Base-by-base conservation (phyloP, 2,797 vertebrate genomes). In the Lates japonicus region DNA sequence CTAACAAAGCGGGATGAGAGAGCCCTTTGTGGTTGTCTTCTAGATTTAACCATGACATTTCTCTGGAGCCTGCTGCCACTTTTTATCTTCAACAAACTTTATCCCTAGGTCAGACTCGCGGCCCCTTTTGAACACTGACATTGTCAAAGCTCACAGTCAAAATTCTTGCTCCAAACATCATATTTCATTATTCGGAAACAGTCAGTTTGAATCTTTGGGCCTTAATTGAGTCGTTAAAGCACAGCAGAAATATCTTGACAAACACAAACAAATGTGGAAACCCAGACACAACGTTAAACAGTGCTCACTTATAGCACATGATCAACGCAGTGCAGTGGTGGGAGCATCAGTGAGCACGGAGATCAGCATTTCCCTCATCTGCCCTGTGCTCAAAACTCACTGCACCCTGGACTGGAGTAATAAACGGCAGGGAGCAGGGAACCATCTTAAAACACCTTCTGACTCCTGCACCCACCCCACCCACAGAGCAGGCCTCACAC, bases 11-110 rank as follows among this genome's bases (percentile, higher is more conserved):
- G 63, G 82, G 82, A 88, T 91, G 80, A 87, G 87, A 70, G 73
- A 81, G 70, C 74, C 76, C 83, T 92, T 91, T 92, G 86, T 89
- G 84, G 81, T 71, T 88, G 91, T 90, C 89, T 81, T 76, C 84
- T 88, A 87, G 87, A 93, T 94, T 93, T 90, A 93, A 90, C 86
- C 79, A 60, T 92, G 89, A 91, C 91, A 86, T 92, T 90, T 91
- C 89, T 87, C 82, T 57, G 60, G 64, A 83, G 86, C 80, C 87
- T 68, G 80, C 87, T 86, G 82, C 80, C 79, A 83, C 80, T 85
- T 82, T 67, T 91, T 85, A 84, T 89, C 85, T 90, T 42, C 57
- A 54, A 58, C 87, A 88, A 86, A 80, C 83, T 91, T 85, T 85
- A 90, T 92, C 83, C 88, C 62, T 68, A 76, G 89, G 91, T 91